Evolutionary conservation across 2,113 vertebrate genomes (phyloP).

Genomic region (Perccottus glenii): DNA sequence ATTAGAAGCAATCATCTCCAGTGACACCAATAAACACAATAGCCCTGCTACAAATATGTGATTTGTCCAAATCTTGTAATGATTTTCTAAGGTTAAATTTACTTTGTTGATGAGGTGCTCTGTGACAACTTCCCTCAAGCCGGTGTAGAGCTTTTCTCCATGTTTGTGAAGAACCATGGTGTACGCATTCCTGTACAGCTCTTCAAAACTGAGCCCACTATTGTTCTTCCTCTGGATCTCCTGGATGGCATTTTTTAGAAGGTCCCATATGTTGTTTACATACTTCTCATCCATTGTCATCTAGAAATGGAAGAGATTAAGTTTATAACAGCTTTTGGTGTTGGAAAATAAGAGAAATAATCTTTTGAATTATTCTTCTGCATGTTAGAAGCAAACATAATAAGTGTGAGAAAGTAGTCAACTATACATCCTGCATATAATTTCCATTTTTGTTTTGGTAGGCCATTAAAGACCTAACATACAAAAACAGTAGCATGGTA

Average conservation of each 20-base stretch:
- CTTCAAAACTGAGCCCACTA: conserved; percentile 93
- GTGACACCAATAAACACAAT: too few species aligned
- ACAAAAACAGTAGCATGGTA: too few species aligned
- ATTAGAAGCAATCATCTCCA: too few species aligned
- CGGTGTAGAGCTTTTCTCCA: conserved; percentile 94
- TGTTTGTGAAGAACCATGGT: conserved; percentile 98
- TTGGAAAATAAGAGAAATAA: background rate
- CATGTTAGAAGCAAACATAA: too few species aligned
- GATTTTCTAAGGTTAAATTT: conserved; percentile 16
- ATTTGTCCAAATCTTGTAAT: too few species aligned
- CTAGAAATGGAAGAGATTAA: conserved; percentile 61
- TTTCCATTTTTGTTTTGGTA: too few species aligned
- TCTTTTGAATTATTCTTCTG: too few species aligned
- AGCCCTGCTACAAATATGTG: too few species aligned
- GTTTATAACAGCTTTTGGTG: background rate
- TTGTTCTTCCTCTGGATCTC: conserved; percentile 99
- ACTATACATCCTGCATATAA: too few species aligned
- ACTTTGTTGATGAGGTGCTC: conserved; percentile 98
- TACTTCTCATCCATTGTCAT: conserved; percentile 99
- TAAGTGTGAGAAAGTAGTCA: too few species aligned
- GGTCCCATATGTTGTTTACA: conserved; percentile 98
- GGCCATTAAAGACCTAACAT: too few species aligned
- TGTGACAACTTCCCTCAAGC: conserved; percentile 93
- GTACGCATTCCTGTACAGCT: conserved; percentile 96
- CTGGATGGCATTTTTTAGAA: conserved; percentile 97